Evolutionary conservation across 2,888 invertebrate genomes (phyloP).

Genomic region (Xanthostigma xanthostigma): DNA sequence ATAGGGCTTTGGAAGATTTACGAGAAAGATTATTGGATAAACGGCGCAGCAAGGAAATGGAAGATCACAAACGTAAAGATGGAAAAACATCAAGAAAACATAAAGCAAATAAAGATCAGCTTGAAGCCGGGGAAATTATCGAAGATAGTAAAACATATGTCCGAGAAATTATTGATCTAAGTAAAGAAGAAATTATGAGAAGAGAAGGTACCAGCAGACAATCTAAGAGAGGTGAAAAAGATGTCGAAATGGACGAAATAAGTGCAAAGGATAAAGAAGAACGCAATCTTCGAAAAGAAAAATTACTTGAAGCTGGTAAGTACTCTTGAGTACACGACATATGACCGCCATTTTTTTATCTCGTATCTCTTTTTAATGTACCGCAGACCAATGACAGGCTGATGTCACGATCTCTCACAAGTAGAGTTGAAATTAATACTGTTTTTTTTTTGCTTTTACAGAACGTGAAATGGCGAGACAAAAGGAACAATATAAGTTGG

Average conservation of each 20-base stretch:
- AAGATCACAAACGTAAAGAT: slow-evolving; percentile 14
- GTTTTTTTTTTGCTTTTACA: slow-evolving; percentile 18
- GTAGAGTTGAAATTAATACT: slow-evolving; percentile 1
- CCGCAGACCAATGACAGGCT: too few species aligned
- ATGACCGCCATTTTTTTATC: too few species aligned
- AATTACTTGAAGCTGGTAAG: slow-evolving; percentile 52
- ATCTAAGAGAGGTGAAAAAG: not conserved
- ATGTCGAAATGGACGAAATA: slow-evolving; percentile 33
- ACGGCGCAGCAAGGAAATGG: slow-evolving; percentile 47
- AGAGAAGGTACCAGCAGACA: not conserved
- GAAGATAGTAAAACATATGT: slow-evolving; percentile 28
- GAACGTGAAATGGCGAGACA: slow-evolving; percentile 64
- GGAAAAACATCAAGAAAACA: slow-evolving; percentile 6
- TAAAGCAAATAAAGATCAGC: slow-evolving; percentile 10
- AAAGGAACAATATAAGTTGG: slow-evolving; percentile 57
- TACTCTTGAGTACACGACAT: not conserved
- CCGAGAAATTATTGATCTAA: slow-evolving; percentile 29
- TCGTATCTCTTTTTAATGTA: too few species aligned
- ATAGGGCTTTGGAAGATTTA: slow-evolving; percentile 57
- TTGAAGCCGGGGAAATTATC: slow-evolving; percentile 10
- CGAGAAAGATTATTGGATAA: slow-evolving; percentile 57
- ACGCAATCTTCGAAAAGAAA: slow-evolving; percentile 45
- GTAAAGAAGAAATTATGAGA: slow-evolving; percentile 14
- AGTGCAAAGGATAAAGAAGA: slow-evolving; percentile 27
- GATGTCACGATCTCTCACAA: too few species aligned